Conservation (phyloP, 2,888 invertebrate species). For the Ligdia adustata region DNA sequence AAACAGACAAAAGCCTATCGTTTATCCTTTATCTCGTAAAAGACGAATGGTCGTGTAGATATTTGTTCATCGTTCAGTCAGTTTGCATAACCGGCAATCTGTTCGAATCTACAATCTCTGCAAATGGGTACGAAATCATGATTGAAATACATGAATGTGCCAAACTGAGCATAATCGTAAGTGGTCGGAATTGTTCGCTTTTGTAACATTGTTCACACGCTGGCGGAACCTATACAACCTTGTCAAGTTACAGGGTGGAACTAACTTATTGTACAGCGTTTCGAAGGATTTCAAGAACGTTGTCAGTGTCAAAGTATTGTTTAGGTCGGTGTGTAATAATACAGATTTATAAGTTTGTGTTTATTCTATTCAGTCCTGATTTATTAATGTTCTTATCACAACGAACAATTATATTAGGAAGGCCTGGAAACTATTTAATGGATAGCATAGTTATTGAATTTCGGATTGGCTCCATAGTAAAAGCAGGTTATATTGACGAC, state of each 20-base stretch:
- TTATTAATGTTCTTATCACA: too few relatives aligned
- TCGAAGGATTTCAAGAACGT: too few relatives aligned
- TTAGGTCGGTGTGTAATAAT: too few relatives aligned
- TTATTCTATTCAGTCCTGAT: too few relatives aligned
- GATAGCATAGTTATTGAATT: too few relatives aligned
- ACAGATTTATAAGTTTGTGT: too few relatives aligned
- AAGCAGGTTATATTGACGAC: too few relatives aligned
- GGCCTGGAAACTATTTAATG: too few relatives aligned
- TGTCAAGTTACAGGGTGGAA: neutral
- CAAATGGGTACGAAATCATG: slow-evolving; percentile 43
- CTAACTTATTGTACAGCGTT: too few relatives aligned
- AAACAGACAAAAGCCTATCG: slow-evolving; percentile 4
- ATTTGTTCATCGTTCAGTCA: slow-evolving; percentile 24
- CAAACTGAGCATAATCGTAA: slow-evolving; percentile 53
- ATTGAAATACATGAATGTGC: slow-evolving; percentile 51
- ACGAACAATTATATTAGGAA: too few relatives aligned
- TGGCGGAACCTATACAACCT: slow-evolving; percentile 16
- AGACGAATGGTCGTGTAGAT: slow-evolving; percentile 6
- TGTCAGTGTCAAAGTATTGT: too few relatives aligned
- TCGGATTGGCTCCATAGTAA: too few relatives aligned
- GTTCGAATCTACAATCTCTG: slow-evolving; percentile 31
- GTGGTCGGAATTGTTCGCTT: slow-evolving; percentile 42
- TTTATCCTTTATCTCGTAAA: slow-evolving; percentile 12
- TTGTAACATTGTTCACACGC: slow-evolving; percentile 48
- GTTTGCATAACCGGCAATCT: slow-evolving; percentile 40